Base-by-base conservation (phyloP, 2,888 invertebrate species). In the Phaonia tiefii region DNA sequence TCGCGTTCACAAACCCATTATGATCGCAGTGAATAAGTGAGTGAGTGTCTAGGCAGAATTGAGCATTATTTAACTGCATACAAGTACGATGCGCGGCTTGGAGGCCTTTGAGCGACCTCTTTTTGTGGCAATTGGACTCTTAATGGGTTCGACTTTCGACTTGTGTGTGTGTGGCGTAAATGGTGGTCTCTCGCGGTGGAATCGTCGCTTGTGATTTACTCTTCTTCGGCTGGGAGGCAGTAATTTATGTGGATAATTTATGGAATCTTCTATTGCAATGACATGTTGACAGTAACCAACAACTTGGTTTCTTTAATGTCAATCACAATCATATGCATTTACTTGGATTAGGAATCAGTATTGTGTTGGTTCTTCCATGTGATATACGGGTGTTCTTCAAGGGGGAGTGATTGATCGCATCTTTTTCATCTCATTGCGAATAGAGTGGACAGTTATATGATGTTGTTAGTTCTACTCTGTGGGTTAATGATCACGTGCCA, bases 201-300 rank as follows among this genome's bases (percentile, higher is more conserved):
- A 69, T 69, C 31, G 25, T 69, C 31, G 25, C 42, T 22, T 58
- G 44, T 49, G 49, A 60, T 58, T 75, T 26, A 67, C 13, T 56
- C 67, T 54, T 49, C 77, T 60, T 37, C 63, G 13, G 42, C 63
- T 63, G 11, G 60, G 51, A 75, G 74, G 77, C 74, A 77, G 54
- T 77, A 80, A 80, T 77, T 77, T 77, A 80, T 77, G 80, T 70
- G 74, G 60, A 74, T 77, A 74, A 80, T 80, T 80, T 80, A 77
- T 77, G 74, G 74, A 77, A 80, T 77, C 74, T 75, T 75, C 42
- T 54, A 80, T 77, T 74, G 63, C 71, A 80, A 67, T 77, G 80
- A 80, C 80, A 80, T 39, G 76, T 76, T 80, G 73, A 80, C 76
- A 80, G 69, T 58, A 73, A 67, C 49, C 80, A 80, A 67, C 74